phyloP scores from a whole-genome alignment of 2,113 vertebrate genomes.

The Nycticryphes semicollaris region DNA sequence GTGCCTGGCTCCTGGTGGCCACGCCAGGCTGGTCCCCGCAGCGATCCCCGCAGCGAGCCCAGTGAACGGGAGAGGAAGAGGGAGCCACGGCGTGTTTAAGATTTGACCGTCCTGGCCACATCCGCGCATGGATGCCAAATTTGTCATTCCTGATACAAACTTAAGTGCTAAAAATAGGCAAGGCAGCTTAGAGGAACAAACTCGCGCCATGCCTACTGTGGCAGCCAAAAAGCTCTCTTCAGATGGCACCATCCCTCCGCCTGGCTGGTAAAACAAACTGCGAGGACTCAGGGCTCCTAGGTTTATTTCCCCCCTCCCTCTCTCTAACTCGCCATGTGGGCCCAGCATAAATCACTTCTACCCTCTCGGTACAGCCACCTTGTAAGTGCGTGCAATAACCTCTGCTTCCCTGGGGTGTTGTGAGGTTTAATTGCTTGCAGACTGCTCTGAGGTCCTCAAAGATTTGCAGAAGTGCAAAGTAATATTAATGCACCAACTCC shows the following conservation, averaged over 20 bases:
- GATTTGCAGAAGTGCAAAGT: not conserved
- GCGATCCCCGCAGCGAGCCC: not conserved
- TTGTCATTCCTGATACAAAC: slow-evolving; percentile 30
- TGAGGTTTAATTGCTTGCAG: slow-evolving; percentile 37
- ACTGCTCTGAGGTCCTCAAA: not conserved
- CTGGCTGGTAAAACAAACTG: not conserved
- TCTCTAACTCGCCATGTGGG: not conserved
- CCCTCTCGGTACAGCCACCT: not conserved
- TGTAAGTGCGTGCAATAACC: not conserved
- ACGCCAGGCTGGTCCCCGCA: accelerated
- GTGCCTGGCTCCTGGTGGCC: not conserved
- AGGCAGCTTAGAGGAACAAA: not conserved
- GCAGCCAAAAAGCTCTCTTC: not conserved
- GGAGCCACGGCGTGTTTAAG: not conserved
- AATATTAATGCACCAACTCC: not conserved
- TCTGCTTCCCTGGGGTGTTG: slow-evolving; percentile 9
- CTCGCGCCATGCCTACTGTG: not conserved
- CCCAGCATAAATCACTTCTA: not conserved
- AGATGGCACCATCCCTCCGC: not conserved
- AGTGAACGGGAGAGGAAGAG: not conserved
- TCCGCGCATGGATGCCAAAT: not conserved
- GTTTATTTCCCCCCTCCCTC: not conserved
- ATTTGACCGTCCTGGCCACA: slow-evolving; percentile 28
- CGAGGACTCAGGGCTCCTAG: not conserved
- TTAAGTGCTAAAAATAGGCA: slow-evolving; percentile 51